These are phyloP conservation scores for Oligia latruncula DNA, from an alignment of 2,888 invertebrate species.

Conservation along the genomic window DNA sequence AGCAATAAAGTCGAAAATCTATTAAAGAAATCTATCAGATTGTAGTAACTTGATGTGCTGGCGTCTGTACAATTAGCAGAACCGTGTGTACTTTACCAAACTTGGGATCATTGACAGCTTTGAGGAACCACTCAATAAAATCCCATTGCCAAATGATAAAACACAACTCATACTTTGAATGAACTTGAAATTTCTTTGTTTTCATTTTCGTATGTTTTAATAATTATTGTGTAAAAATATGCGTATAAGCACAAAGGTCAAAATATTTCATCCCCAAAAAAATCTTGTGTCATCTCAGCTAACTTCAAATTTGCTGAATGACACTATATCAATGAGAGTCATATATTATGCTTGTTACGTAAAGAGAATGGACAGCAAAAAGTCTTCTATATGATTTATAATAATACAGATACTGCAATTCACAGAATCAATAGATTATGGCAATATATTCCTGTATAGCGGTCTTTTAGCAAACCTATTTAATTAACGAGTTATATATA, in stretches of 20 bases:
- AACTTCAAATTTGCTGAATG: background rate
- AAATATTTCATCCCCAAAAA: background rate
- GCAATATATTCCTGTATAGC: background rate
- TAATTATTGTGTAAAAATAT: background rate
- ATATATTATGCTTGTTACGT: background rate
- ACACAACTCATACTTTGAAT: background rate
- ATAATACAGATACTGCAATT: background rate
- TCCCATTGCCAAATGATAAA: conserved; percentile 19
- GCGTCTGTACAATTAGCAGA: conserved; percentile 42
- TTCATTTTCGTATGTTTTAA: conserved; percentile 13
- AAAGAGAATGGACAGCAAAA: background rate
- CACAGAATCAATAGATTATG: background rate
- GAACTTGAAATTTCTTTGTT: conserved; percentile 32
- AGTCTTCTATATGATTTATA: background rate
- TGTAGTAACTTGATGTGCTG: too few relatives aligned
- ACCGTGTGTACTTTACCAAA: conserved; percentile 21
- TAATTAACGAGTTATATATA: background rate
- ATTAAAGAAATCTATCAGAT: too few relatives aligned
- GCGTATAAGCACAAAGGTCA: background rate
- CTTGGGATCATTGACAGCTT: conserved; percentile 28
- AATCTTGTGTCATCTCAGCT: background rate
- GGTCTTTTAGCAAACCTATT: background rate
- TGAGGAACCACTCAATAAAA: conserved; percentile 25
- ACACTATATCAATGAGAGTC: background rate
- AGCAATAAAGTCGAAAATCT: too few relatives aligned